Evolutionary conservation across 2,888 invertebrate species (phyloP), one percentile per base, ranked within the genome.

Genomic region (Drosophila subsilvestris): DNA sequence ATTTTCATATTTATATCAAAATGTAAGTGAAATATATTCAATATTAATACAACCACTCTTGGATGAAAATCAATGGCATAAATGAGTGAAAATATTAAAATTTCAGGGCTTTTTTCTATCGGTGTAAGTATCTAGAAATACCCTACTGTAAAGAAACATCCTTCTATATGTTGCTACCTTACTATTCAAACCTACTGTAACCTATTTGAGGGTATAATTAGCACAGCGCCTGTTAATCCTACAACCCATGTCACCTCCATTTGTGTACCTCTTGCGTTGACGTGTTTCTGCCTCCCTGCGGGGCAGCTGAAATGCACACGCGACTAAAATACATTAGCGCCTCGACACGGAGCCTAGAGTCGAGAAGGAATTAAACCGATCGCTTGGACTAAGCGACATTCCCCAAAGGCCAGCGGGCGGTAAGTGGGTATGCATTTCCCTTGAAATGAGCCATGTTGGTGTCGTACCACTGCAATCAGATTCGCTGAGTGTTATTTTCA

Each of bases 261-360:
- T 32, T 27, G 42, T 42, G 29, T 45, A 14, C 56, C 57, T 37
- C 22, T 22, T 22, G 17, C 27, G 32, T 53, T 53, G 42, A 53
- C 58, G 48, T 32, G 22, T 20, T 68, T 17, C 10, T 12, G 8
- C 22, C 32, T 48, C 66, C 69, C 66, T 14, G 10, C 48, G 48
- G 57, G 14, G 17, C 45, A 9, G 17, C 29, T 37, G 22, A 22
- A 50, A 37, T 37, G 69, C 29, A 67, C 61, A 70, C 70, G 81
- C 74, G 68, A 68, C 60, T 42, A 57, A 81, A 72, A 84, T 76
- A 81, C 78, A 76, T 82, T 74, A 81, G 70, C 68, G 47, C 74
- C 61, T 29, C 59, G 37, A 32, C 63, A 29, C 22, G 44, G 29
- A 50, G 45, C 17, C 49, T 20, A 27, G 56, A 45, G 61, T 29